Evolutionary conservation across 2,113 vertebrate genomes (phyloP), one percentile per base, ranked within the genome.

Genomic region (Boleophthalmus pectinirostris): DNA sequence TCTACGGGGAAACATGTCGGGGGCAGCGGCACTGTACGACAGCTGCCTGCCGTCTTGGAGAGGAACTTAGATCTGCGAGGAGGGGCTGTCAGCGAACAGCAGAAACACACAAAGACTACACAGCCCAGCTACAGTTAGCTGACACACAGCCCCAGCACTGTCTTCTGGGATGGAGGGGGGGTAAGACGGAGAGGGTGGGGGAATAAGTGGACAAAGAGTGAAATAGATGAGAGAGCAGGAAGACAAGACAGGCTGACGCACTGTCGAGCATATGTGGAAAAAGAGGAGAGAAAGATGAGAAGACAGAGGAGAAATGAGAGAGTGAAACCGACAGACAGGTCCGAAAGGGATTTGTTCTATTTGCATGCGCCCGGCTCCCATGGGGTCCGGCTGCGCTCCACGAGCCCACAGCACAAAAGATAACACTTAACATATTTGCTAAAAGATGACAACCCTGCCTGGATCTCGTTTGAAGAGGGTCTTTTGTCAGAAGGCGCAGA

Each of bases 361-460:
- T 96, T 97, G 96, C 96, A 96, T 96, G 95, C 94, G 94, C 74
- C 87, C 90, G 93, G 90, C 93, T 96, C 96, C 96, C 96, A 92
- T 93, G 96, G 85, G 96, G 95, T 85, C 93, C 93, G 20, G 94
- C 94, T 72, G 93, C 90, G 94, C 95, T 95, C 94, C 66, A 95
- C 94, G 94, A 96, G 95, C 94, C 54, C 18, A 67, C 93, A 81
- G 95, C 95, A 97, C 95, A 97, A 96, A 98, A 97, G 95, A 97
- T 95, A 97, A 97, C 96, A 97, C 96, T 98, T 97, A 97, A 96
- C 96, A 96, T 97, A 97, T 98, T 96, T 96, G 96, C 96, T 96
- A 95, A 95, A 96, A 97, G 96, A 97, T 96, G 96, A 97, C 95
- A 97, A 97, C 95, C 95, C 95, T 92, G 95, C 94, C 94, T 95